phyloP scores from a whole-genome alignment of 2,888 invertebrate genomes.

The Drosophila paramelanica region DNA sequence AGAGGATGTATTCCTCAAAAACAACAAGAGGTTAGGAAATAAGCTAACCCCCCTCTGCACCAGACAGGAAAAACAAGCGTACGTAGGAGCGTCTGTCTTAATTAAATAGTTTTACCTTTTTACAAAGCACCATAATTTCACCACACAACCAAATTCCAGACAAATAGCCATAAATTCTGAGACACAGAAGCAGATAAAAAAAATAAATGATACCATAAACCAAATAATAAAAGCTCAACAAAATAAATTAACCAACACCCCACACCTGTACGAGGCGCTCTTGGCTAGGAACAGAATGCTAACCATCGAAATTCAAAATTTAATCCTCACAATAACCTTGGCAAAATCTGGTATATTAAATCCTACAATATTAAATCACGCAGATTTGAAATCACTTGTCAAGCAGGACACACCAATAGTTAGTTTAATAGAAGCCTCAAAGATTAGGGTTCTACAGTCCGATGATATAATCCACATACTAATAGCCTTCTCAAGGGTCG shows the following conservation, averaged over 20 bases:
- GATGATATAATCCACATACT: neutral
- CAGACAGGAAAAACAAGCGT: constrained; percentile 4
- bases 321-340: constrained; percentile 1
- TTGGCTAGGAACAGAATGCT: constrained; percentile 8
- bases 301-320: constrained; percentile 1
- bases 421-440: constrained; percentile 1
- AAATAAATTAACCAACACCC: neutral
- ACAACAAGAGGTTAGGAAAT: constrained; percentile 3
- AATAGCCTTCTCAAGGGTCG: neutral
- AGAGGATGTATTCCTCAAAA: constrained; percentile 1
- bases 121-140: too few species aligned
- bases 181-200: constrained; percentile 19
- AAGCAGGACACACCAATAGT: constrained; percentile 1
- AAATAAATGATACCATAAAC: constrained; percentile 3
- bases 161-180: constrained; percentile 4
- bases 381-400: neutral
- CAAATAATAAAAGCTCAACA: constrained; percentile 1
- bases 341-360: neutral
- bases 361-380: too few species aligned
- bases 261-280: neutral
- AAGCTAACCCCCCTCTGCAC: neutral
- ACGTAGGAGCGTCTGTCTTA: constrained; percentile 10
- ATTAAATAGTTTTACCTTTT: neutral
- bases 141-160: neutral
- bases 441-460: neutral